phyloP scores from a whole-genome alignment of 1,140 invertebrate species.

The Sycophila sp. region DNA sequence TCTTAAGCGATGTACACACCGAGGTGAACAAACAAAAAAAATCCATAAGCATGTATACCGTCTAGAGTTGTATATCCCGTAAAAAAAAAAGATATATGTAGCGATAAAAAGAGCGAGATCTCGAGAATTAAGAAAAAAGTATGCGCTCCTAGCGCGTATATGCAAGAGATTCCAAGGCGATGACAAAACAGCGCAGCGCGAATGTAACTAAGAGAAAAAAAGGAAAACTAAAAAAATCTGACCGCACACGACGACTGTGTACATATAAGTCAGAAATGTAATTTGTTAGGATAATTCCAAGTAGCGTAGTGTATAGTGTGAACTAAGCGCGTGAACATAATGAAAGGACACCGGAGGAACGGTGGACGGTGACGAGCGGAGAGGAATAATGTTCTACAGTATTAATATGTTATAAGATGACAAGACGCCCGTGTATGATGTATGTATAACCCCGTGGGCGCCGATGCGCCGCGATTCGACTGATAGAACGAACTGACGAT shows the following conservation, averaged over 20 bases:
- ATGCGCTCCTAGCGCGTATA: too few relatives aligned
- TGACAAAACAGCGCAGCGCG: not conserved
- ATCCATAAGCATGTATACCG: constrained; percentile 14
- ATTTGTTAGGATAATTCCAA: constrained; percentile 32
- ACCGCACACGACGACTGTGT: not conserved
- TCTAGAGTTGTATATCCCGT: constrained; percentile 20
- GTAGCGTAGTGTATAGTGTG: constrained; percentile 32
- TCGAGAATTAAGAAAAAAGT: not conserved
- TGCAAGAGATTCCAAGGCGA: not conserved
- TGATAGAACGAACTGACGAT: constrained; percentile 11
- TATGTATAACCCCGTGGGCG: constrained; percentile 1
- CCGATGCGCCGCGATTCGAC: not conserved
- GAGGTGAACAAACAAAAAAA: not conserved
- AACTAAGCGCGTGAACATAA: constrained; percentile 21
- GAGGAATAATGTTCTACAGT: constrained; percentile 60
- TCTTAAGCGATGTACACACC: too few relatives aligned
- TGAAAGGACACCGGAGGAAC: constrained; percentile 37
- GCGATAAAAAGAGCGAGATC: constrained; percentile 10
- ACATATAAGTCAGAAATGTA: constrained; percentile 16
- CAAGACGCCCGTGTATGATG: constrained; percentile 14
- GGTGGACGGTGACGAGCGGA: not conserved
- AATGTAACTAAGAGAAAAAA: constrained; percentile 15
- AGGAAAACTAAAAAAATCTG: constrained; percentile 17
- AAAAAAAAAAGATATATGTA: constrained; percentile 9
- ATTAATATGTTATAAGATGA: constrained; percentile 62